phyloP scores from a whole-genome alignment of 1,140 invertebrate genomes.

The Leptinotarsa defecta region DNA sequence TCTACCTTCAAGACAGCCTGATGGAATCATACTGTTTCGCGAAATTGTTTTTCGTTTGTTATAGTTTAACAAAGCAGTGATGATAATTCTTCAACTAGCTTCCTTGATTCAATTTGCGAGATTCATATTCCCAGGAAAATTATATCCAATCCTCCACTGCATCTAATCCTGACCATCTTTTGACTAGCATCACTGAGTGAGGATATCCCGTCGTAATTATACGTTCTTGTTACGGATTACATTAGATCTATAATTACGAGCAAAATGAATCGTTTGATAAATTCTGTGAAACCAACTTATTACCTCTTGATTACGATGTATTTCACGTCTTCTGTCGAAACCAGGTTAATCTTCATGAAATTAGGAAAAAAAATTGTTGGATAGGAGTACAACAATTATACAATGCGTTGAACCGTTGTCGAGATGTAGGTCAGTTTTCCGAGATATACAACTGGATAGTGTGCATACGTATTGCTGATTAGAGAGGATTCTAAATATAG shows the following conservation, averaged over 20 bases:
- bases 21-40: too few relatives aligned
- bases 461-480: neutral
- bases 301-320: constrained; percentile 1
- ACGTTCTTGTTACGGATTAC: neutral
- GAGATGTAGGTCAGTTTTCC: neutral
- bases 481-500: neutral
- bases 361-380: neutral
- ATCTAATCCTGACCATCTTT: neutral
- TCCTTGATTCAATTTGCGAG: neutral
- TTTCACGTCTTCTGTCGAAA: constrained; percentile 5
- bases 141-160: neutral
- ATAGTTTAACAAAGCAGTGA: too few relatives aligned
- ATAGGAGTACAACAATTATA: constrained; percentile 1
- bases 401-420: neutral
- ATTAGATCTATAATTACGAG: neutral
- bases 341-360: constrained; percentile 6
- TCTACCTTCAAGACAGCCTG: too few relatives aligned
- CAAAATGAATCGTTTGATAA: constrained; percentile 4
- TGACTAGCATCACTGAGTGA: neutral
- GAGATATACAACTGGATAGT: neutral
- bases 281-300: neutral
- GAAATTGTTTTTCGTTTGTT: too few relatives aligned
- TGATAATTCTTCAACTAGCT: too few relatives aligned
- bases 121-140: neutral
- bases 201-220: neutral